phyloP scores from a whole-genome alignment of 1,140 invertebrate species.

The Eupeodes corollae region DNA sequence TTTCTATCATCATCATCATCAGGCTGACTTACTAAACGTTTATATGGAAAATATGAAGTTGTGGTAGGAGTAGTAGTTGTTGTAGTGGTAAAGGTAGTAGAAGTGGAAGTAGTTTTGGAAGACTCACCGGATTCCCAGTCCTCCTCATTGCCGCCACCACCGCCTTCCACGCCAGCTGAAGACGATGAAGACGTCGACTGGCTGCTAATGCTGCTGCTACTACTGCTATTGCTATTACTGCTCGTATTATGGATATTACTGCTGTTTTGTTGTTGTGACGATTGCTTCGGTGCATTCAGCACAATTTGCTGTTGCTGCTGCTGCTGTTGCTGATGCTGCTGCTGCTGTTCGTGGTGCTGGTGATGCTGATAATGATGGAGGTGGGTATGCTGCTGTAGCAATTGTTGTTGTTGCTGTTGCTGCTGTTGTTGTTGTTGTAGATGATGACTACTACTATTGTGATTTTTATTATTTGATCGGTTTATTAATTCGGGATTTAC shows the following conservation, averaged over 20 bases:
- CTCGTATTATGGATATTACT: conserved; percentile 11
- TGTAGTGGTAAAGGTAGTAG: conserved; percentile 11
- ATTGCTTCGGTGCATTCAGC: conserved; percentile 12
- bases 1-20: conserved; percentile 3
- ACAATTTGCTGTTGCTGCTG: conserved; percentile 10
- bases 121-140: conserved; percentile 65
- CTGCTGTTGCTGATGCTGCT: no score
- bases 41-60: conserved; percentile 7
- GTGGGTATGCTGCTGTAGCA: no score
- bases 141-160: conserved; percentile 34
- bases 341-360: no score
- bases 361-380: no score
- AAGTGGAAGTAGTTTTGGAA: conserved; percentile 11
- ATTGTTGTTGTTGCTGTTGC: no score
- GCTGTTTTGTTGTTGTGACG: conserved; percentile 8
- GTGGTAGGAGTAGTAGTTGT: conserved; percentile 5
- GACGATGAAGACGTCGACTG: conserved; percentile 6
- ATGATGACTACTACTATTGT: no score
- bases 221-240: conserved; percentile 37
- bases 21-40: conserved; percentile 2
- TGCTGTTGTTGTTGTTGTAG: no score
- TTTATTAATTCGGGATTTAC: conserved; percentile 26
- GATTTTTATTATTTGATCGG: no score
- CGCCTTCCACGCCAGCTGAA: conserved; percentile 8
- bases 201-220: conserved; percentile 19